Evolutionary conservation across 2,888 invertebrate species (phyloP).

Genomic region (Drosophila meridionalis): DNA sequence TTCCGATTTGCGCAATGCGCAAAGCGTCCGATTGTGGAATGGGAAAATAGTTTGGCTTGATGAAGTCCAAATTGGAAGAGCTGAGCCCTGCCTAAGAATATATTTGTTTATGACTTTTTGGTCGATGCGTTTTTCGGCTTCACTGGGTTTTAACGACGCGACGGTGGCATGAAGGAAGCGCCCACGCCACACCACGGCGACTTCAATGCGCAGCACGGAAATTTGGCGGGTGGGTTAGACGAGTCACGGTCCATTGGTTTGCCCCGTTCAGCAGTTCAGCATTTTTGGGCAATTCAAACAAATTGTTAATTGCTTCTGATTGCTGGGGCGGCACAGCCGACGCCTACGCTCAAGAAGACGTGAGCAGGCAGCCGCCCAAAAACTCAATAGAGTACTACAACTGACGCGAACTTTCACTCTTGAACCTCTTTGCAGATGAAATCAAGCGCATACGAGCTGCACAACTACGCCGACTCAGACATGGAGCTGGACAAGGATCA

Average conservation of each 20-base stretch:
- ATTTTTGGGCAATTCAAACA: conserved; percentile 56
- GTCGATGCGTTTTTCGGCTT: conserved; percentile 75
- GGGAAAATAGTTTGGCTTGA: conserved; percentile 24
- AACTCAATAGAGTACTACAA: conserved; percentile 21
- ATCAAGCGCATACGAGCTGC: conserved; percentile 73
- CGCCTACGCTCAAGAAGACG: conserved; percentile 25
- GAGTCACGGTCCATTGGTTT: conserved; percentile 58
- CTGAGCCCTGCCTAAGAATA: conserved; percentile 47
- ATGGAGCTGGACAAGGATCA: conserved; percentile 50
- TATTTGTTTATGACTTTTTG: conserved; percentile 64
- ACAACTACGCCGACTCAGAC: conserved; percentile 70
- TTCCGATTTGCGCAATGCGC: conserved; percentile 10
- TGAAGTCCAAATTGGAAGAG: conserved; percentile 45
- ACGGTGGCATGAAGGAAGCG: conserved; percentile 57
- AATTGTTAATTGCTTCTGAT: conserved; percentile 74
- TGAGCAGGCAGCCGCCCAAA: not conserved
- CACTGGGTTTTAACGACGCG: conserved; percentile 68
- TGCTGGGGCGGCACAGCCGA: conserved; percentile 59
- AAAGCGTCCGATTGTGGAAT: conserved; percentile 30
- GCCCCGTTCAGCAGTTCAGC: conserved; percentile 31
- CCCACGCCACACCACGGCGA: conserved; percentile 49
- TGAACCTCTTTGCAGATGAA: conserved; percentile 65
- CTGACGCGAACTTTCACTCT: conserved; percentile 46
- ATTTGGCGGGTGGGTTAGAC: conserved; percentile 60
- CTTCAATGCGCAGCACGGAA: conserved; percentile 68